Base-by-base conservation (phyloP, 2,888 invertebrate genomes). In the Rhagophthalmus giganteus region DNA sequence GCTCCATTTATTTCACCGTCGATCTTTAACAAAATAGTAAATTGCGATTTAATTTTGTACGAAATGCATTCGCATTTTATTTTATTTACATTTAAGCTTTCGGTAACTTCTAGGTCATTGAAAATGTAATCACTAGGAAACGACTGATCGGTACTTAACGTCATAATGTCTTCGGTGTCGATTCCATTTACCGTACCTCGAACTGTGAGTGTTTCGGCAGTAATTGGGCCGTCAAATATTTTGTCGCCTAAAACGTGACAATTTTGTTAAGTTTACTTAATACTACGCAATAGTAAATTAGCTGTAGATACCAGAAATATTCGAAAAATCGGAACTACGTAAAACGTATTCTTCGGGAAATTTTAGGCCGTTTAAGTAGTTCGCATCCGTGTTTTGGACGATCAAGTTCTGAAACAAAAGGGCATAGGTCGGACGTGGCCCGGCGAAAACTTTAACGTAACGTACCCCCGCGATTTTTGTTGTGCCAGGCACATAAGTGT, bases 341-440 rank as follows among this genome's bases (percentile, higher is more conserved):
- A 76, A 66, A 2, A 83, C 62, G 54, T 74, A 84, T 20, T 79
- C 79, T 6, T 73, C 67, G 0, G 82, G 83, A 64, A 80, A 84
- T 35, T 63, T 60, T 1, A 82, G 58, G 13, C 64, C 63, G 60
- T 83, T 83, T 5, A 84, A 65, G 24, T 59, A 62, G 10, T 69
- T 60, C 11, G 77, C 62, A 1, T 64, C 50, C 11, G 64, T 47
- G 24, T 69, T 61, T 44, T 72, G 68, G 2, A 76, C 66, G 31
- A 67, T 60, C 8, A 81, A 61, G 55, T 74, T 64, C 79, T 81
- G 50, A 7, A 20, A 20, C 20, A 20, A 20, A 20, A 20, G 20
- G n/a, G n/a, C n/a, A n/a, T n/a, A n/a, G n/a, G n/a, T n/a, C n/a
- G n/a, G n/a, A n/a, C n/a, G n/a, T n/a, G n/a, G n/a, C n/a, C n/a